Percentiles rank a stretch among this genome's conserved stretches.
These are phyloP conservation scores for Nysson spinosus DNA, from an alignment of 2,888 invertebrate genomes.

Conservation along the genomic window DNA sequence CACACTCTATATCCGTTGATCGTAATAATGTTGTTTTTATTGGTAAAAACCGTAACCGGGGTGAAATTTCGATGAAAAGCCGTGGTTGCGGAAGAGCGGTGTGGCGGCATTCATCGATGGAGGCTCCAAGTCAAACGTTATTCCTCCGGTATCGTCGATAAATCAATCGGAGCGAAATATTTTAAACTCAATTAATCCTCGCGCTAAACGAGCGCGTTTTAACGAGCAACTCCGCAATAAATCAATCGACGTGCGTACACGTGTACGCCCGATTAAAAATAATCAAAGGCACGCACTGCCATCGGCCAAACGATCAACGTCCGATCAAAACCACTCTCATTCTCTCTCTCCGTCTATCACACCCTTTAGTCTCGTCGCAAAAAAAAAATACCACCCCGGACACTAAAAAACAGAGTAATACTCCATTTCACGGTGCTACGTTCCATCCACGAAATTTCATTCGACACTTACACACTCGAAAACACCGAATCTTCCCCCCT, in stretches of 20 bases:
- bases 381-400: no score
- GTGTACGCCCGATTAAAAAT: conserved; percentile 51
- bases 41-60: no score
- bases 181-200: conserved; percentile 46
- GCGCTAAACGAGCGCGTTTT: conserved; percentile 32
- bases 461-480: conserved; percentile 1
- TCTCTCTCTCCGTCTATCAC: no score
- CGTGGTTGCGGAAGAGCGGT: neutral
- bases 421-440: conserved; percentile 25
- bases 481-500: conserved; percentile 5
- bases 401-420: no score
- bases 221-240: conserved; percentile 38
- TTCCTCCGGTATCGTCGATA: conserved; percentile 25
- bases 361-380: no score
- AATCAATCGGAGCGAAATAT: conserved; percentile 45
- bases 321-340: no score
- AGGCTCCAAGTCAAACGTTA: conserved; percentile 20
- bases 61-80: neutral
- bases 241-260: conserved; percentile 40
- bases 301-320: conserved; percentile 38
- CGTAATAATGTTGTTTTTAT: no score
- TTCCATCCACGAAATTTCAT: conserved; percentile 27
- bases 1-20: no score
- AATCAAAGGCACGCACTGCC: conserved; percentile 42
- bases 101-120: neutral